Base-by-base conservation (phyloP, 1,140 invertebrate genomes). In the Bactericera cockerelli region DNA sequence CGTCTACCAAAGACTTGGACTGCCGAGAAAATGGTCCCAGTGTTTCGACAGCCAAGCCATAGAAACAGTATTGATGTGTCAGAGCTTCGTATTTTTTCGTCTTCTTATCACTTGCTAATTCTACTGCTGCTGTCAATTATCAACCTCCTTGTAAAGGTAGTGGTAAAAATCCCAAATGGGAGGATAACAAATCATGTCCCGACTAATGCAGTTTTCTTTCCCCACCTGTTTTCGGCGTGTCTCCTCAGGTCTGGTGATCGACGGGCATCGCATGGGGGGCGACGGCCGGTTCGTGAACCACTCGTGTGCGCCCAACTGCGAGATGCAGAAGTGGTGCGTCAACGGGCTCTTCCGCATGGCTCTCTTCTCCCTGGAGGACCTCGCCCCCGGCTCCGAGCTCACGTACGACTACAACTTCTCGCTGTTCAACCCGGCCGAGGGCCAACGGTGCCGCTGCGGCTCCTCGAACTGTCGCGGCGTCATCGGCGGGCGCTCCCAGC, bases 261-360 rank as follows among this genome's bases (percentile, higher is more conserved):
- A 99, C 76, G 93, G 93, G 0, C 95, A 98, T 74, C 78, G 93
- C 55, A 90, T 95, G 84, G 94, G 93, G 16, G 93, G 92, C 54
- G 87, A 96, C 69, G 90, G 71, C 54, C 81, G 95, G 24, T 98
- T 97, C 75, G 93, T 98, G 16, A 98, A 98, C 75, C 95, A 98
- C 74, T 95, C 92, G 0, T 99, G 95, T 74, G 81, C 92, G 64
- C 94, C 95, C 24, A 99, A 99, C 72, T 98, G 93, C 73, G 93
- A 97, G 71, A 97, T 98, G 87, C 93, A 98, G 74, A 98, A 98
- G 74, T 98, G 94, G 94, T 91, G 84, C 65, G 89, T 97, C 1
- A 93, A 95, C 72, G 94, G 94, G 16, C 74, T 88, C 59, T 94
- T 92, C 60, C 75, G 94, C 60, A 96, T 99, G 86, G 93, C 89